Evolutionary conservation across 2,888 invertebrate species (phyloP).

Genomic region (Lasioglossum oenotherae): DNA sequence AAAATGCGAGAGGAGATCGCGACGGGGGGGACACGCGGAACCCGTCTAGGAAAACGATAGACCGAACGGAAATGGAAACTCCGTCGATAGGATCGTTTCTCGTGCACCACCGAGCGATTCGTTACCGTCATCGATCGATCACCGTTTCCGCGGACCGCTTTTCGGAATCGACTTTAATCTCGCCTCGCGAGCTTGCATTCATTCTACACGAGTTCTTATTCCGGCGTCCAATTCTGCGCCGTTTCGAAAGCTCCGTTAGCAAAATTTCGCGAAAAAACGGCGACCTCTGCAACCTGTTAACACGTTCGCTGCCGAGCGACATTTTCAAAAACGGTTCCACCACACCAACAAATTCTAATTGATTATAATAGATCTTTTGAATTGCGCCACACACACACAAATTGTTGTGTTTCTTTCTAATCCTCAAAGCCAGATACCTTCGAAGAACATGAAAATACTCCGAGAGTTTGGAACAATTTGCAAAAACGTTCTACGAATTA

Average conservation of each 20-base stretch:
- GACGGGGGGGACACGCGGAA: not conserved
- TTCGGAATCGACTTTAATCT: constrained; percentile 64
- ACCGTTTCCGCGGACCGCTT: constrained; percentile 52
- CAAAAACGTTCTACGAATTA: too few species aligned
- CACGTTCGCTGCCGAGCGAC: too few species aligned
- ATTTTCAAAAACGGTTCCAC: too few species aligned
- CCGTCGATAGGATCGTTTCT: constrained; percentile 71
- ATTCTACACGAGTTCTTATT: constrained; percentile 4
- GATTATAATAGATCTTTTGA: too few species aligned
- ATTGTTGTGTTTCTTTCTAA: too few species aligned
- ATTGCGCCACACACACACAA: too few species aligned
- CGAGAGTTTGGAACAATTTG: too few species aligned
- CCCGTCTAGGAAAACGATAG: constrained; percentile 43
- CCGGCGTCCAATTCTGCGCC: not conserved
- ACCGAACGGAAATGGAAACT: constrained; percentile 71
- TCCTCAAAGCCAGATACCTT: too few species aligned
- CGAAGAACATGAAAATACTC: too few species aligned
- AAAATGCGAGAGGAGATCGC: constrained; percentile 1
- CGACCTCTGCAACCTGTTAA: not conserved
- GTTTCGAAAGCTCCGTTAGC: not conserved
- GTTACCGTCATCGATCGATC: constrained; percentile 76
- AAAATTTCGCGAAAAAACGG: too few species aligned
- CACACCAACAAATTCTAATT: too few species aligned
- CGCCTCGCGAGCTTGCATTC: constrained; percentile 40
- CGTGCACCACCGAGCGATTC: constrained; percentile 69